Base-by-base conservation (phyloP, 64 coral and sea anemone genomes). In the Pocillopora damicornis region DNA sequence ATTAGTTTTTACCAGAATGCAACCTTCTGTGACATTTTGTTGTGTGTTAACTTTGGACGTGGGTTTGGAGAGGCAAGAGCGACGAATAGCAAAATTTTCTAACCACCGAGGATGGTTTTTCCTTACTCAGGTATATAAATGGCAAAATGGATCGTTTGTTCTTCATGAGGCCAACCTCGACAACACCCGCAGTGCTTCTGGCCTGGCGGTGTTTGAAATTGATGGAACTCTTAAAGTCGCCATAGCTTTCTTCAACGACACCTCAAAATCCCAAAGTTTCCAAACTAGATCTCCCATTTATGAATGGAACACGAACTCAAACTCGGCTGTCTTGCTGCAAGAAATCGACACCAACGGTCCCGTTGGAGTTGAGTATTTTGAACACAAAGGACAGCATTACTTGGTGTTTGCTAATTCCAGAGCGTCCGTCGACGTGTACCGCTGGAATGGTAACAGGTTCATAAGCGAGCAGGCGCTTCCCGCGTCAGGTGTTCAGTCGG, bases 321-420 rank as follows among this genome's bases (percentile, higher is more conserved):
- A 77, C 58, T 64, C 76, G 15, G 95, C 95, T 14, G 62, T 20
- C 61, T 37, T 76, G 1, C 30, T 89, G 13, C 87, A 92, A 13
- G 97, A 99, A 69, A 90, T 99, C 16, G 67, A 76, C 30, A 99
- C 97, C 17, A 86, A 86, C 20, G 97, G 93, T 8, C 77, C 97
- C n/a, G 23, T 89, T 34, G 97, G 90, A 79, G 97, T 99, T 20
- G 90, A 99, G 64, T 84, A 99, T 87, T 99, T 99, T 58, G 30
- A 77, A 77, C 62, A 86, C 13, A 67, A 68, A 58, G 93, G 90
- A 23, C 64, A 91, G 5, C 88, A 93, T 58, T 99, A 90, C 34
- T 82, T 99, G 38, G 63, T 99, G 60, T 99, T 95, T 77, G 93
- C 90, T 5, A 99, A 99, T 69, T 87, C 93, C 16, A 92, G 88